Evolutionary conservation across 2,888 invertebrate genomes (phyloP).

Genomic region (Salpingus planirostris): DNA sequence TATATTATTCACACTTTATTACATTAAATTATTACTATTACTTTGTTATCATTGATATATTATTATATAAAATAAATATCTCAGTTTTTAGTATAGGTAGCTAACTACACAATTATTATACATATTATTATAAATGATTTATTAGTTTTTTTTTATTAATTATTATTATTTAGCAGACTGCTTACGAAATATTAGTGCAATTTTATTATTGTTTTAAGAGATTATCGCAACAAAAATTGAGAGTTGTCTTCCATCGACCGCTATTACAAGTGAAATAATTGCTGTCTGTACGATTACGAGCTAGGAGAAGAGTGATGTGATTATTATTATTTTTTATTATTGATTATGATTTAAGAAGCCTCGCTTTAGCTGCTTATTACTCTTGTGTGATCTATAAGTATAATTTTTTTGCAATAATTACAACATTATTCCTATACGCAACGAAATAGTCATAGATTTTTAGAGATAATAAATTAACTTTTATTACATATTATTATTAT

Average conservation of each 20-base stretch:
- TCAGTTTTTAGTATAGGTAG: conserved; percentile 17
- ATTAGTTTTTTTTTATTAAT: conserved; percentile 2
- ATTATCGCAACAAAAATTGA: conserved; percentile 24
- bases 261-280: no score
- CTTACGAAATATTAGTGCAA: conserved; percentile 15
- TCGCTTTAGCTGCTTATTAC: conserved; percentile 20
- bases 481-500: not conserved
- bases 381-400: conserved; percentile 14
- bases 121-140: conserved; percentile 1
- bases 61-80: conserved; percentile 17
- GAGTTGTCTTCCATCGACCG: conserved; percentile 27
- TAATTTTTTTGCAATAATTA: conserved; percentile 9
- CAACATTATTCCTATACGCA: conserved; percentile 14
- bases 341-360: conserved; percentile 15
- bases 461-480: not conserved
- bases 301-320: no score
- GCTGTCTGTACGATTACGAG: no score
- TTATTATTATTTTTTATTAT: no score
- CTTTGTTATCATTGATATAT: conserved; percentile 21
- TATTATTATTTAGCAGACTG: conserved; percentile 15
- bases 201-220: conserved; percentile 10
- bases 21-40: conserved; percentile 31
- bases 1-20: conserved; percentile 21
- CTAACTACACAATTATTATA: conserved; percentile 15
- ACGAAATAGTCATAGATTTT: conserved; percentile 17